Evolutionary conservation across 1,140 invertebrate genomes (phyloP).

Genomic region (Teleogryllus occipitalis): DNA sequence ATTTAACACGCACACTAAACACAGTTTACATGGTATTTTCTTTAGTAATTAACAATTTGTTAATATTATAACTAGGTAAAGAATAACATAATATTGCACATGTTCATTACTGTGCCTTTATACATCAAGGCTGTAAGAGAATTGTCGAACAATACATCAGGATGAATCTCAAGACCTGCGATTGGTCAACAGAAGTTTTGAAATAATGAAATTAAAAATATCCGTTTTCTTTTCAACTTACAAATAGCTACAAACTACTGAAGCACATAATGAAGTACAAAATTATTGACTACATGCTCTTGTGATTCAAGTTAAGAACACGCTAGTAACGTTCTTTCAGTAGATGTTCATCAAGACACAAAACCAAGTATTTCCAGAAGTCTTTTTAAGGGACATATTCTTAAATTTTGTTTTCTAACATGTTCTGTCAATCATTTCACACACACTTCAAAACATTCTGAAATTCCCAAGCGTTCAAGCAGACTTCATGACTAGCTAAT

Average conservation of each 20-base stretch:
- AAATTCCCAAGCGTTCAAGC: not conserved
- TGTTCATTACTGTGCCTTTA: not conserved
- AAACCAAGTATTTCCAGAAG: not conserved
- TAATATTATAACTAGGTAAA: not conserved
- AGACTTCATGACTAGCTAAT: constrained; percentile 4
- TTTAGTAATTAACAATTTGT: not conserved
- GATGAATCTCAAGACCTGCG: too few relatives aligned
- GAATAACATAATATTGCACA: constrained; percentile 1
- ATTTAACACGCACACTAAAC: not conserved
- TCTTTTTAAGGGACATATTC: not conserved
- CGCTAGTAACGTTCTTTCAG: not conserved
- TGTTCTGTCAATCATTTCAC: not conserved
- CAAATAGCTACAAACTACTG: too few relatives aligned
- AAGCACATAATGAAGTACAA: not conserved
- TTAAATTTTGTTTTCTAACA: not conserved
- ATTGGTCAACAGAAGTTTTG: too few relatives aligned
- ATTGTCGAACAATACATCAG: too few relatives aligned
- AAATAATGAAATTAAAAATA: too few relatives aligned
- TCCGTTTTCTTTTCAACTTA: too few relatives aligned
- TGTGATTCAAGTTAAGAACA: constrained; percentile 5
- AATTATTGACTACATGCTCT: not conserved
- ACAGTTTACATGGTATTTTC: not conserved
- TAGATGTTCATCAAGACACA: not conserved
- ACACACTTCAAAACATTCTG: not conserved
- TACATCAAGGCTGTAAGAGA: too few relatives aligned